Base-by-base conservation (phyloP, 2,797 vertebrate genomes). In the Euphonia xanthogaster region DNA sequence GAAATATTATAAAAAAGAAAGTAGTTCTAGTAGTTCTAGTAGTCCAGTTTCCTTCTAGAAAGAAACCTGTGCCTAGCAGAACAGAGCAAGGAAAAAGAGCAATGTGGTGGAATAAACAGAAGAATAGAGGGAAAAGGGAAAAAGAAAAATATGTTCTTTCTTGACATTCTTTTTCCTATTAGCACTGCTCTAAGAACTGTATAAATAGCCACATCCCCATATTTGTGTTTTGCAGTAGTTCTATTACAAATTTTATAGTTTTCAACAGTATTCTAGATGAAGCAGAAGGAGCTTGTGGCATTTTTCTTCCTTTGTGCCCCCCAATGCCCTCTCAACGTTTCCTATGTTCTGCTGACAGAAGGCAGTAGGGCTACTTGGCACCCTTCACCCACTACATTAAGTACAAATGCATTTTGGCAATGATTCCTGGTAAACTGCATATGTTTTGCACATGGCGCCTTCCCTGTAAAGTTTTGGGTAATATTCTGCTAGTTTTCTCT, bases 331-430 rank as follows among this genome's bases (percentile, higher is more conserved):
- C 62, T 55, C 86, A 65, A 28, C 48, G 35, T 76, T 79, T 89
- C 39, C 70, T 35, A 4, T 17, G 4, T 75, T 92, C 66, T 72
- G 39, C 88, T 88, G 83, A 61, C 83, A 93, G 94, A 60, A 77
- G 83, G 78, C 81, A 93, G 74, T 73, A 89, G 60, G 74, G 67
- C 85, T 82, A 63, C 67, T 93, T 94, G 89, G 91, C 87, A 87
- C 20, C 18, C 9, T 22, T 68, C 19, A 4, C 47, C 65, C 50
- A 31, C 73, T 78, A 51, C 90, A 93, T 58, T 78, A 76, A 78
- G 31, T 70, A 81, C 55, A 88, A 92, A 82, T 55, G 20, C 31
- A 13, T 93, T 77, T 87, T 94, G 96, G 86, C 88, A 95, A 37
- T 14, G 67, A 81, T 62, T 61, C 47, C 23, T 47, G 28, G 35